phyloP scores from a whole-genome alignment of 1,140 invertebrate genomes.

The Procambarus virginalis region DNA sequence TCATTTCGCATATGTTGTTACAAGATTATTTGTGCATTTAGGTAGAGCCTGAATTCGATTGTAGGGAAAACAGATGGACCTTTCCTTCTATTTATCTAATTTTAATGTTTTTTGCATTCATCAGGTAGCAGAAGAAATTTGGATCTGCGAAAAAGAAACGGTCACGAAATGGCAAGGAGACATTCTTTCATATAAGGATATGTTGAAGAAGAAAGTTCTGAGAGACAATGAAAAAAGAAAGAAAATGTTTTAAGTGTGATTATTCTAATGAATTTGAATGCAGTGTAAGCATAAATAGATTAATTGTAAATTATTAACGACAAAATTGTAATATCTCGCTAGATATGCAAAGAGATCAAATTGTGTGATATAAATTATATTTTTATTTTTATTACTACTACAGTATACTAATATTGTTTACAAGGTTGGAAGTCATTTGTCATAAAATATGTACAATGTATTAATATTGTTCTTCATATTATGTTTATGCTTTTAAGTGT shows the following conservation, averaged over 20 bases:
- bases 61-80: background rate
- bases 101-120: background rate
- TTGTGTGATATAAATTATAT: no score
- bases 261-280: background rate
- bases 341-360: no score
- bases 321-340: no score
- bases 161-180: conserved; percentile 98
- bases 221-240: conserved; percentile 73
- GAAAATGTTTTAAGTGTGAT: conserved; percentile 62
- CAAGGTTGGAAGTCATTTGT: no score
- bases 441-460: no score
- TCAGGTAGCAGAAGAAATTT: conserved; percentile 98
- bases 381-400: no score
- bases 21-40: no score
- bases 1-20: no score
- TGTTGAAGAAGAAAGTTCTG: conserved; percentile 87
- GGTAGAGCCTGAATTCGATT: background rate
- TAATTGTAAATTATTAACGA: no score
- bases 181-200: conserved; percentile 97
- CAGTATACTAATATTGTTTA: no score
- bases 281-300: background rate
- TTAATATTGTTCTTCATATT: no score
- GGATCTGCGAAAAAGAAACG: conserved; percentile 97
- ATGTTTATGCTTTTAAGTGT: no score
- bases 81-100: background rate